Base-by-base conservation (phyloP, 2,797 vertebrate species). In the Chloroceryle amazona region DNA sequence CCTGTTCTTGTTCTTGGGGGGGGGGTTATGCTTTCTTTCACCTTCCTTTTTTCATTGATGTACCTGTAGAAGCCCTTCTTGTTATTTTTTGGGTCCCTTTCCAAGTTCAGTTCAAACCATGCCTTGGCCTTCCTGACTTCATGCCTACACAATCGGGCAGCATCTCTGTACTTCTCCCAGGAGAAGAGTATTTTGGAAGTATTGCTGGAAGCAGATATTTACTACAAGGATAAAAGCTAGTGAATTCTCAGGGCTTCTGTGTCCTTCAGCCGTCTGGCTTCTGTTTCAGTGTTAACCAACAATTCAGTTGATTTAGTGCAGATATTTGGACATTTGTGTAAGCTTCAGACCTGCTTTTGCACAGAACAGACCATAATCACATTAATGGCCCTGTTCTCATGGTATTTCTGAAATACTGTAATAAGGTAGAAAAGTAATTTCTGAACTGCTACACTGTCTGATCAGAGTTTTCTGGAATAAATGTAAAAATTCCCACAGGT, bases 171-270 rank as follows among this genome's bases (percentile, higher is more conserved):
- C 35, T 37, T 10, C 10, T 37, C 35, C 35, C 35, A 37, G 35
- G 35, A 37, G 37, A 37, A 37, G 4, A 37, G 37, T 37, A 37
- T 37, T 37, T 37, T 37, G 37, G 37, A 37, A 37, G 37, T 37
- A 37, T 22, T 73, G 31, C 13, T 63, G 15, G 22, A 33, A 80
- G 39, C 11, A 76, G 10, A n/a, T 42, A 26, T 2, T 62, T 14
- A 11, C 4, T 23, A 13, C 1, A 1, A 60, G 19, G 13, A 20
- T 0, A 21, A 12, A 73, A 85, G 11, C 5, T 42, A 41, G 10
- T 35, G n/a, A 57, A 28, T 28, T 21, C 35, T 74, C 31, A 9
- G 10, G 55, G 11, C 37, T 67, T 81, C 22, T 13, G 5, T 44
- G 4, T 58, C 39, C 19, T 81, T 15, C 74, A 68, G 1, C 8